A percentile compares a stretch with the other conserved stretches of the same genome.
phyloP scores from a whole-genome alignment of 2,113 vertebrate species.

The Bos indicus region DNA sequence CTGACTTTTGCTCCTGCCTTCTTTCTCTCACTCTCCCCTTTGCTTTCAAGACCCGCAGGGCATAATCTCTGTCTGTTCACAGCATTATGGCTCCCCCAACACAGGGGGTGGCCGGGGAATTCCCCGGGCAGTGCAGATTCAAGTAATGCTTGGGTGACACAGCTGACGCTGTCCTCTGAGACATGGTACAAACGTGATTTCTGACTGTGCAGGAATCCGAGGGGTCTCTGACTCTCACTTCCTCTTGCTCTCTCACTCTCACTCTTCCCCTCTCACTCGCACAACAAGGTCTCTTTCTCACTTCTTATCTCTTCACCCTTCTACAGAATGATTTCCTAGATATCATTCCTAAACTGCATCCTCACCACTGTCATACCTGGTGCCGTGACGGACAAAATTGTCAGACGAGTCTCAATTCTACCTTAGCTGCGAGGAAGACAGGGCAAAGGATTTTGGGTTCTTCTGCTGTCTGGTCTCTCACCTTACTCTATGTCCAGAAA shows the following conservation, averaged over 20 bases:
- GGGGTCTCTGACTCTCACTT: neutral
- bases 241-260: neutral
- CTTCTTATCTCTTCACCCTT: neutral
- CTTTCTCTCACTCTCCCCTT: neutral
- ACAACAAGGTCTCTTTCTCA: neutral
- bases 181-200: neutral
- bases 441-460: neutral
- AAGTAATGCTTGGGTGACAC: neutral
- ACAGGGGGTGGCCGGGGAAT: neutral
- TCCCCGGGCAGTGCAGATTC: neutral
- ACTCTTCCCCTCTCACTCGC: neutral
- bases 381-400: neutral
- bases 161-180: neutral
- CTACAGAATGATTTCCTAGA: neutral
- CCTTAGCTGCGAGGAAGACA: neutral
- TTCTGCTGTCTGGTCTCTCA: neutral
- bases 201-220: neutral
- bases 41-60: neutral
- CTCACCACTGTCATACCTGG: neutral
- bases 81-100: neutral
- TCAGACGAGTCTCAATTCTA: neutral
- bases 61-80: neutral
- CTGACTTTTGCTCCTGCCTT: neutral
- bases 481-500: neutral
- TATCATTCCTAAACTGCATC: neutral